Evolutionary conservation across 1,140 invertebrate species (phyloP).

Genomic region (Lycorma delicatula): DNA sequence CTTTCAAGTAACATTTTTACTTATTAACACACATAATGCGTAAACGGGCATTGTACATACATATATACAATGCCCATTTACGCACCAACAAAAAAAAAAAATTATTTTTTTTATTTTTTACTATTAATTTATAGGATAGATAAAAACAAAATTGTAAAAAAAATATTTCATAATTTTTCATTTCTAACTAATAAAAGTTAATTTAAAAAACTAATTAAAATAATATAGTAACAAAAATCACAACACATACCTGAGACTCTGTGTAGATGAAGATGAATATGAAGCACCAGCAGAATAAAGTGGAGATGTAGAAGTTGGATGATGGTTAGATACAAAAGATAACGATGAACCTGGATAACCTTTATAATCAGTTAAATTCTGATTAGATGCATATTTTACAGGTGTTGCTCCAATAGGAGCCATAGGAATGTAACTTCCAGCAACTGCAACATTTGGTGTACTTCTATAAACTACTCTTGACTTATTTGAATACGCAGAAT

Average conservation of each 20-base stretch:
- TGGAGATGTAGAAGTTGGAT: constrained; percentile 46
- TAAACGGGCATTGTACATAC: too few relatives aligned
- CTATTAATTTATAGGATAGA: too few relatives aligned
- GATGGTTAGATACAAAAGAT: constrained; percentile 53
- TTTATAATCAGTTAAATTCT: constrained; percentile 27
- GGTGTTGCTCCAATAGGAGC: constrained; percentile 15
- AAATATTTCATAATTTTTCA: too few relatives aligned
- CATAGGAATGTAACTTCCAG: constrained; percentile 26
- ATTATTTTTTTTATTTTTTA: too few relatives aligned
- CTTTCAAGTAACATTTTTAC: too few relatives aligned
- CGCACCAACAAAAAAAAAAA: too few relatives aligned
- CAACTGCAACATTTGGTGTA: constrained; percentile 55
- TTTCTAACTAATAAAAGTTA: too few relatives aligned
- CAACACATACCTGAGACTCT: constrained; percentile 40
- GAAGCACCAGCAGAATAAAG: constrained; percentile 42
- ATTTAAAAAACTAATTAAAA: too few relatives aligned
- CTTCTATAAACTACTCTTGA: constrained; percentile 66
- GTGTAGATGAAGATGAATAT: constrained; percentile 40
- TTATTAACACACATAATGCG: too few relatives aligned
- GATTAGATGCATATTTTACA: constrained; percentile 32
- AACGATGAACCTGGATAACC: constrained; percentile 44
- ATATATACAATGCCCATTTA: too few relatives aligned
- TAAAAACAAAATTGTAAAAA: too few relatives aligned
- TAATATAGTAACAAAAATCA: too few relatives aligned
- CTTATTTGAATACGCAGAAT: constrained; percentile 46